Evolutionary conservation across 1,140 invertebrate species (phyloP), one percentile per base, ranked within the genome.

Genomic region (Zophobas atratus): DNA sequence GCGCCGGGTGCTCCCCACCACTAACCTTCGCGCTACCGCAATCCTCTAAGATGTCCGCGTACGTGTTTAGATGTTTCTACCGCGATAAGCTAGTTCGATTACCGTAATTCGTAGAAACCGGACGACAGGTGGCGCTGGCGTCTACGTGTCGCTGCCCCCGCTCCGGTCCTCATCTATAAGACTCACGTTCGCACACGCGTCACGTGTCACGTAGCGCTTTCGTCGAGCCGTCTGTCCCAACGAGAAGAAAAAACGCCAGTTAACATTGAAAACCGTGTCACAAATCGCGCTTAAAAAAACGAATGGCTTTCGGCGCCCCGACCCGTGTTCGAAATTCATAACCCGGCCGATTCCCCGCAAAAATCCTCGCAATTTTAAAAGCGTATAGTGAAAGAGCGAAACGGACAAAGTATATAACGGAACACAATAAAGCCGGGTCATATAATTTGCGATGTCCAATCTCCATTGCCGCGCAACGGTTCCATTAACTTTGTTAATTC

Each of bases 401-500:
- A 48, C 39, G 63, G 8, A 63, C 34, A 56, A 35, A 60, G 56
- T 60, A 36, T 60, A 60, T 60, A 60, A 60, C 56, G 56, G 60
- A 67, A 67, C 36, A 75, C 55, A 57, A 57, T 75, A 75, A 75
- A 75, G 72, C 55, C 53, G 56, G 41, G 53, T 56, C 72, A 57
- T 75, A 75, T 75, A 75, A 75, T 75, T 75, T 75, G 72, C 53
- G 53, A 75, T 57, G 72, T 75, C 72, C 72, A 75, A 75, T 57
- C 72, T 75, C 51, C 55, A 75, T 75, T 75, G 72, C 72, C 36
- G 53, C 72, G 60, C 72, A 75, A 56, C 55, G 51, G 53, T 75
- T 75, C 72, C 72, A 75, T 57, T 75, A 75, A 75, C 72, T 75
- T 75, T 75, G 72, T 60, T 75, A 75, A 75, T 75, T 75, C 72